Conservation (phyloP, 2,888 invertebrate species). For the Coleophora deauratella region DNA sequence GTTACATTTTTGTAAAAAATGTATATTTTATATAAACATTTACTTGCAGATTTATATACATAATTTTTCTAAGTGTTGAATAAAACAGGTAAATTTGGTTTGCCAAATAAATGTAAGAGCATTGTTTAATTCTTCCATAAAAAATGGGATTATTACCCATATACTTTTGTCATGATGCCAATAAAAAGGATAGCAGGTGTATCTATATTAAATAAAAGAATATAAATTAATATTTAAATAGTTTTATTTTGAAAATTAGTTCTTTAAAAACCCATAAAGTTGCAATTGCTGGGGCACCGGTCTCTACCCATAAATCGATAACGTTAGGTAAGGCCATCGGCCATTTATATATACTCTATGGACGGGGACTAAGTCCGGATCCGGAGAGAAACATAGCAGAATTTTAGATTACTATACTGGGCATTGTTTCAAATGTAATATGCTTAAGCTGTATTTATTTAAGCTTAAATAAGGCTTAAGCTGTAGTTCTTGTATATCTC, state of each 20-base stretch:
- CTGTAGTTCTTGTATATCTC: too few species aligned
- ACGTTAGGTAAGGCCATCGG: too few species aligned
- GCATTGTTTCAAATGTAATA: too few species aligned
- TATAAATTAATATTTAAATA: constrained; percentile 51
- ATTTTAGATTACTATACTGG: too few species aligned
- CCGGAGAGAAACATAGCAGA: too few species aligned
- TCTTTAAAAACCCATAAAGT: neutral
- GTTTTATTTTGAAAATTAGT: constrained; percentile 35
- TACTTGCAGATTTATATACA: constrained; percentile 55
- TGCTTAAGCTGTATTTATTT: too few species aligned
- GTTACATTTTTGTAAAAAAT: constrained; percentile 67
- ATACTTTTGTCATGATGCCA: constrained; percentile 68
- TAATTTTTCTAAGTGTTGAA: constrained; percentile 47
- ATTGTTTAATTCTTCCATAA: constrained; percentile 66
- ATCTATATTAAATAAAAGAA: constrained; percentile 65
- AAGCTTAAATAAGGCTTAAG: too few species aligned
- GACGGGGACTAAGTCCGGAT: too few species aligned
- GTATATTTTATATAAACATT: constrained; percentile 68
- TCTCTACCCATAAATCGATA: too few species aligned
- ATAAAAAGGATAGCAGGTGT: constrained; percentile 52
- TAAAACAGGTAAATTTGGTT: constrained; percentile 57
- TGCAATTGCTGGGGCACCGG: too few species aligned
- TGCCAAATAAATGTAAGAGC: constrained; percentile 68
- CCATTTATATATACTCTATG: too few species aligned
- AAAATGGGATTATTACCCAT: constrained; percentile 50